A percentile compares a stretch with the other conserved stretches of the same genome.
phyloP scores from a whole-genome alignment of 2,113 vertebrate genomes.

The Scatophagus argus region DNA sequence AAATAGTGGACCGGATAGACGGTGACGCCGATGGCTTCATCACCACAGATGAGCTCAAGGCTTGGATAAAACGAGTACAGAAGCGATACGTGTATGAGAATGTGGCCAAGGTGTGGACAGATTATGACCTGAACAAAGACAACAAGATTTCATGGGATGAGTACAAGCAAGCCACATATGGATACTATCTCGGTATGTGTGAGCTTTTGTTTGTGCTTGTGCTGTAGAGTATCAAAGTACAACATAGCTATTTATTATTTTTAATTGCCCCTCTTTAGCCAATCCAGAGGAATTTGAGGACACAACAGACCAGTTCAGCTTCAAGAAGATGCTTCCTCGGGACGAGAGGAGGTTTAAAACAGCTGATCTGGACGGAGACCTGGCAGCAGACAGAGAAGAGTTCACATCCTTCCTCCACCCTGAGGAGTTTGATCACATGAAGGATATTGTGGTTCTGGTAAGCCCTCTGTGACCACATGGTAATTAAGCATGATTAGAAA shows the following conservation, averaged over 20 bases:
- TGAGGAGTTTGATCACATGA: conserved; percentile 99
- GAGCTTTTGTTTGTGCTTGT: not conserved
- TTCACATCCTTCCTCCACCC: conserved; percentile 97
- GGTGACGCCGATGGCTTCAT: conserved; percentile 88
- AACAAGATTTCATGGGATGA: conserved; percentile 97
- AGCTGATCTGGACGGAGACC: conserved; percentile 90
- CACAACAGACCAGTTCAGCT: conserved; percentile 91
- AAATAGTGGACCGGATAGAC: conserved; percentile 96
- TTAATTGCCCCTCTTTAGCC: conserved; percentile 76
- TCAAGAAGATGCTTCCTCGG: conserved; percentile 97
- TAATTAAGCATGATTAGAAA: conserved; percentile 21
- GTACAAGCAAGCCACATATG: conserved; percentile 97
- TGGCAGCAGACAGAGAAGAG: conserved; percentile 91
- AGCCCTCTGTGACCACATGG: conserved; percentile 64
- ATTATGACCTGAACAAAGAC: conserved; percentile 97
- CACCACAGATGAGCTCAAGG: conserved; percentile 91
- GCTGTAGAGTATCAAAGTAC: not conserved
- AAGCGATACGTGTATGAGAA: conserved; percentile 98
- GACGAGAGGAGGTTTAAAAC: conserved; percentile 94
- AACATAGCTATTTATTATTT: not conserved
- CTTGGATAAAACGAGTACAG: conserved; percentile 97
- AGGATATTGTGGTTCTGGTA: conserved; percentile 94
- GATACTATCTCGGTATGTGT: conserved; percentile 93
- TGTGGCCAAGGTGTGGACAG: conserved; percentile 95
- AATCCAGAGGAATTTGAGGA: conserved; percentile 95